Evolutionary conservation across 2,888 invertebrate species (phyloP).

Genomic region (Amphipoea oculea): DNA sequence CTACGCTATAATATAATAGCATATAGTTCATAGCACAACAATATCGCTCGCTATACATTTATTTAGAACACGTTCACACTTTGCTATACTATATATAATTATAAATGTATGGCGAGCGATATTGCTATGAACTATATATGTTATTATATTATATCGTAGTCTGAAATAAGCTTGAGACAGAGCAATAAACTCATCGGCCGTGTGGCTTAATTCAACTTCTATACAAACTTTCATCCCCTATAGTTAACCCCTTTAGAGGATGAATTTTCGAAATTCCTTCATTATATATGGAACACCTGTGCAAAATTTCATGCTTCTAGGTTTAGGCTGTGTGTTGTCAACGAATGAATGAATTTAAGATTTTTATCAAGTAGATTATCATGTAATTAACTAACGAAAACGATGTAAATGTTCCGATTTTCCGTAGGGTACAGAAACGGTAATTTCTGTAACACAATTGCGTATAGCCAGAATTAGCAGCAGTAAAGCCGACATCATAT

Average conservation of each 20-base stretch:
- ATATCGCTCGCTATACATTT: too few species aligned
- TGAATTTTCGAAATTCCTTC: not conserved
- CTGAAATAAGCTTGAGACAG: not conserved
- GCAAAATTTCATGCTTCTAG: not conserved
- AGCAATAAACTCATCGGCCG: not conserved
- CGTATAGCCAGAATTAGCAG: not conserved
- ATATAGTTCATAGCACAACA: too few species aligned
- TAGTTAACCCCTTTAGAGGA: not conserved
- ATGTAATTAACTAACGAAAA: not conserved
- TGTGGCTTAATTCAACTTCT: not conserved
- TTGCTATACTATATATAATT: too few species aligned
- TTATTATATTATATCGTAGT: too few species aligned
- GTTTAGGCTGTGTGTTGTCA: not conserved
- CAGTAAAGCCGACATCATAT: slow-evolving; percentile 21
- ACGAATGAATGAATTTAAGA: not conserved
- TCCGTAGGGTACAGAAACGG: not conserved
- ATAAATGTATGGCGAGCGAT: too few species aligned
- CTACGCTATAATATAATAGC: too few species aligned
- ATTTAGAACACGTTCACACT: too few species aligned
- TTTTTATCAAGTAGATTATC: not conserved
- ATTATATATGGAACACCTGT: not conserved
- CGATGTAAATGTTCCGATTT: not conserved
- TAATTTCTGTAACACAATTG: not conserved
- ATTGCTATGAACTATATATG: too few species aligned
- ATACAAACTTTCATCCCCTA: not conserved